These are phyloP conservation scores for Chiridota heheva DNA, from an alignment of 35 echinoderm and acorn worm genomes.

Conservation along the genomic window DNA sequence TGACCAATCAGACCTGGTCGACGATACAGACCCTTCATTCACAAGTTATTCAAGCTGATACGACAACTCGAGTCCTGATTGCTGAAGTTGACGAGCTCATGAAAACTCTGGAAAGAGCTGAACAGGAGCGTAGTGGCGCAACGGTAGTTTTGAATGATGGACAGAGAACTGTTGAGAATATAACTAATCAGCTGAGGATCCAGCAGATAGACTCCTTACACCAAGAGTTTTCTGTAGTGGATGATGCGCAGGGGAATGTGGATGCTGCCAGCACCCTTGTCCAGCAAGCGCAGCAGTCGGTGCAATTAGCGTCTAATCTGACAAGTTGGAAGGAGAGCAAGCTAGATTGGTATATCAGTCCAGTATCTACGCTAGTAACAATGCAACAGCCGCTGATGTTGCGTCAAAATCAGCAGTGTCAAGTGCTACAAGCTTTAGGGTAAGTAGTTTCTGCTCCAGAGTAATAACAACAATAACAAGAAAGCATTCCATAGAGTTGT, in stretches of 20 bases:
- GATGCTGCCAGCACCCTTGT: constrained; percentile 7
- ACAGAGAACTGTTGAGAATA: constrained; percentile 13
- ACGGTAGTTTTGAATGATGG: constrained; percentile 17
- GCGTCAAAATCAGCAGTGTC: constrained; percentile 24
- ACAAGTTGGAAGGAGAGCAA: too few species aligned
- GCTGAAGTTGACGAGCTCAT: constrained; percentile 3
- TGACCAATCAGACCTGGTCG: too few species aligned
- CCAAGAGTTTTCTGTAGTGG: constrained; percentile 30
- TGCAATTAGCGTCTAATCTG: constrained; percentile 3
- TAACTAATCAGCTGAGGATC: constrained; percentile 43
- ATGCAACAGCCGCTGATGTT: constrained; percentile 43
- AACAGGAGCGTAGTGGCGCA: constrained; percentile 31
- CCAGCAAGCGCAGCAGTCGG: constrained; percentile 26
- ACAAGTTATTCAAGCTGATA: too few species aligned
- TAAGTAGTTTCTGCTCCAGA: too few species aligned
- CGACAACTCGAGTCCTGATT: constrained; percentile 29
- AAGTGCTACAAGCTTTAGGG: too few species aligned
- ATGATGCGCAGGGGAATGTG: constrained; percentile 10
- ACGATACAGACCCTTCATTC: too few species aligned
- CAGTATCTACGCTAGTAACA: constrained; percentile 53
- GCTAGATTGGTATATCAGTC: constrained; percentile 2
- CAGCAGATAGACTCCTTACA: constrained; percentile 44
- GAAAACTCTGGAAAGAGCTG: constrained; percentile 37
- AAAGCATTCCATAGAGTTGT: too few species aligned
- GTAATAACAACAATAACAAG: too few species aligned